Percentiles rank a stretch among this genome's conserved stretches.
Evolutionary conservation across 1,140 invertebrate genomes (phyloP).

Genomic region (Helicorthomorpha holstii): DNA sequence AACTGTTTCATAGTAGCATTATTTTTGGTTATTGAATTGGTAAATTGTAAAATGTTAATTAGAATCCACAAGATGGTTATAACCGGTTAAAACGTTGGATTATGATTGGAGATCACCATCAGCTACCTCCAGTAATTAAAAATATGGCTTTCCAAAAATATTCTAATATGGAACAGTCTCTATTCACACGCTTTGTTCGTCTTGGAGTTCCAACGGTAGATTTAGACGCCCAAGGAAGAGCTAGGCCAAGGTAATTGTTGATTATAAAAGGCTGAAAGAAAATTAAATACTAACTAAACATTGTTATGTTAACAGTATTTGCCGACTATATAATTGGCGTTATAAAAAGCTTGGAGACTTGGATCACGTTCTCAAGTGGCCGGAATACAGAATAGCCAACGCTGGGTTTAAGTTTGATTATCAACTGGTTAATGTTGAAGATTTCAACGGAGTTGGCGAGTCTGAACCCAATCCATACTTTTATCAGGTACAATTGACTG

Average conservation of each 20-base stretch:
- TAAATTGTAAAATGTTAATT: neutral
- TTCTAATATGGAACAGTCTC: conserved; percentile 98
- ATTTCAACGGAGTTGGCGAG: conserved; percentile 94
- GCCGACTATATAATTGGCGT: conserved; percentile 91
- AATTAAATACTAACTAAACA: conserved; percentile 7
- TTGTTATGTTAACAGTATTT: conserved; percentile 45
- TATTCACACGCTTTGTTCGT: conserved; percentile 91
- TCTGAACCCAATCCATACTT: conserved; percentile 96
- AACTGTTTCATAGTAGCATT: too few relatives aligned
- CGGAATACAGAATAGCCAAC: conserved; percentile 79
- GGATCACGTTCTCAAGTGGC: conserved; percentile 57
- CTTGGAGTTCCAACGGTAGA: conserved; percentile 93
- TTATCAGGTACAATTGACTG: conserved; percentile 51
- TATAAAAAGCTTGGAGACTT: conserved; percentile 92
- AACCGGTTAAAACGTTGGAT: conserved; percentile 98
- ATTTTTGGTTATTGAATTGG: neutral
- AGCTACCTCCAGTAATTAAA: conserved; percentile 96
- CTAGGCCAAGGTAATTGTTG: conserved; percentile 48
- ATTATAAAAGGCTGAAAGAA: conserved; percentile 9
- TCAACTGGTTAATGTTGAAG: conserved; percentile 90
- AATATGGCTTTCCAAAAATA: conserved; percentile 99
- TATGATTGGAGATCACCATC: conserved; percentile 99
- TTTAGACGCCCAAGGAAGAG: conserved; percentile 92
- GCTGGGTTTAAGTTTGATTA: conserved; percentile 84
- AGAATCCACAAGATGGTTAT: conserved; percentile 85